These are phyloP conservation scores for Ptiloglossa arizonensis DNA, from an alignment of 1,140 invertebrate genomes.

Conservation along the genomic window DNA sequence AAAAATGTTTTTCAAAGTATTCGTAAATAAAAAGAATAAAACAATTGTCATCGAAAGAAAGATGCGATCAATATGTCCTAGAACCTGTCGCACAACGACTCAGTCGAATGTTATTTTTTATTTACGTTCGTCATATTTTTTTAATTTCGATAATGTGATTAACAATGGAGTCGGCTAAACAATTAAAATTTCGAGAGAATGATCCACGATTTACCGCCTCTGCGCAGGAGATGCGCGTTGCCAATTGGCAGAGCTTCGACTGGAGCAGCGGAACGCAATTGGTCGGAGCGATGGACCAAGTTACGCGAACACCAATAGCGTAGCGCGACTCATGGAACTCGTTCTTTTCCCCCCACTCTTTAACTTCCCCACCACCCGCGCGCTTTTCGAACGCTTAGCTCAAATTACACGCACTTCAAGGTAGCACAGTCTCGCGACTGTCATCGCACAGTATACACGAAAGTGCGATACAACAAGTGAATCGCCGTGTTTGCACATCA, in stretches of 20 bases:
- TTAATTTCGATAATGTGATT: neutral
- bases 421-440: conserved; percentile 62
- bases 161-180: neutral
- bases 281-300: neutral
- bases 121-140: neutral
- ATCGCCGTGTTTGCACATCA: conserved; percentile 1
- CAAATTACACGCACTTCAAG: conserved; percentile 35
- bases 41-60: no score
- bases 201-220: conserved; percentile 11
- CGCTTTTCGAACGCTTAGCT: conserved; percentile 62
- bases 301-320: neutral
- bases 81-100: neutral
- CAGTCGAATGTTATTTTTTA: no score
- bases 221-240: neutral
- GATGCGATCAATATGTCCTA: neutral
- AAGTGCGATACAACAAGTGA: conserved; percentile 31
- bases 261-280: neutral
- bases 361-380: conserved; percentile 55
- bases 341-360: neutral
- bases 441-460: conserved; percentile 55
- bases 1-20: no score
- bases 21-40: no score
- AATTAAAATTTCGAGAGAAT: conserved; percentile 8
- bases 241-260: neutral
- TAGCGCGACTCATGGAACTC: neutral